These are phyloP conservation scores for Himalopsyche phryganea DNA, from an alignment of 1,140 invertebrate genomes.

Conservation along the genomic window DNA sequence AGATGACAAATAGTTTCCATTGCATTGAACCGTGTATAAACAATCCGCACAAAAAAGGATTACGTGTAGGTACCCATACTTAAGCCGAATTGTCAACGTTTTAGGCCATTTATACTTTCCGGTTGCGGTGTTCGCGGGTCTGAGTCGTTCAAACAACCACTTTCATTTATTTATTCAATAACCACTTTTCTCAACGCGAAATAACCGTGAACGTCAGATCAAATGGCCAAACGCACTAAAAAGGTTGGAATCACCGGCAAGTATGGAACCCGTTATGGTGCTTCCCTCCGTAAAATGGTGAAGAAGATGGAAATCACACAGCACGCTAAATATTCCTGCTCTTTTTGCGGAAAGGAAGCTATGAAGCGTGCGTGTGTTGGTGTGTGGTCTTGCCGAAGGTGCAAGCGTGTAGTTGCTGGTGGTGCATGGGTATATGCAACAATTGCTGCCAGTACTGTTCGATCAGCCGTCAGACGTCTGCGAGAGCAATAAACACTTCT, in stretches of 20 bases:
- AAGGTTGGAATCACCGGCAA: conserved; percentile 99
- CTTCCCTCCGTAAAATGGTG: conserved; percentile 98
- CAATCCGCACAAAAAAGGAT: no score
- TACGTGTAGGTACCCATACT: no score
- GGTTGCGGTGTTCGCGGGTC: no score
- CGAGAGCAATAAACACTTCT: conserved; percentile 66
- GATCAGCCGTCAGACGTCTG: conserved; percentile 92
- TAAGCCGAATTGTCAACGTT: no score
- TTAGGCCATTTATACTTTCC: no score
- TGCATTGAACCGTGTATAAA: no score
- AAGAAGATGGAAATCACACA: conserved; percentile 99
- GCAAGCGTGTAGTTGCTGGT: conserved; percentile 91
- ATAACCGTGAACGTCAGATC: conserved; percentile 6
- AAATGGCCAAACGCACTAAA: conserved; percentile 92
- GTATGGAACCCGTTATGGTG: conserved; percentile 99
- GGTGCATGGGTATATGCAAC: conserved; percentile 98
- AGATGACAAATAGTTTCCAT: no score
- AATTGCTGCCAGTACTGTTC: conserved; percentile 90
- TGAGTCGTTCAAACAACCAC: no score
- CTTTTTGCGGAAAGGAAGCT: conserved; percentile 99
- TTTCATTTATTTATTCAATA: no score
- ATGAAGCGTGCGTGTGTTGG: conserved; percentile 98
- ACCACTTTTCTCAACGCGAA: no score
- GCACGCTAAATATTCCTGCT: conserved; percentile 98
- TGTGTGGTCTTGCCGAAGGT: conserved; percentile 97